Base-by-base conservation (phyloP, 1,140 invertebrate species). In the Metaphire vulgaris region DNA sequence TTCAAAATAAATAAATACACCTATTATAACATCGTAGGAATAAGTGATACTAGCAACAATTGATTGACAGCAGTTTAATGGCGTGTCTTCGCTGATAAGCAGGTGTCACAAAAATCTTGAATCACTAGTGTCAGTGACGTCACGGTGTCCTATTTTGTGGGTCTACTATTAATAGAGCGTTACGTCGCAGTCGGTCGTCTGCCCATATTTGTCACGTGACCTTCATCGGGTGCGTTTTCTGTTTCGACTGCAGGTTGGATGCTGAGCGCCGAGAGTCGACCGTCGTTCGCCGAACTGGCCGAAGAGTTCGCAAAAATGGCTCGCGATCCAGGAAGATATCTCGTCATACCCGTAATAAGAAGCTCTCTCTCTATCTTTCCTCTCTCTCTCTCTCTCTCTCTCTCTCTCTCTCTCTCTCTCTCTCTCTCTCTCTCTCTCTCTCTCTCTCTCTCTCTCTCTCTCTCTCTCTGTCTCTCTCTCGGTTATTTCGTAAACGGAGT, bases 221-320 rank as follows among this genome's bases (percentile, higher is more conserved):
- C n/a, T n/a, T n/a, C n/a, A n/a, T n/a, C n/a, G n/a, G n/a, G n/a
- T n/a, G n/a, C n/a, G n/a, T n/a, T n/a, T n/a, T n/a, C n/a, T n/a
- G n/a, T n/a, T n/a, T n/a, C n/a, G n/a, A n/a, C n/a, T n/a, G n/a
- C 66, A 88, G 88, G 88, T 83, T 99, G 97, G 97, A 94, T 98
- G 91, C 86, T 97, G 69, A 94, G 98, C 83, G 93, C 96, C 0
- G 95, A 98, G 79, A 92, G 92, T 79, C 88, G 97, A 74, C 97
- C 97, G 0, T 91, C 91, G 21, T 99, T 99, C 83, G 92, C 92
- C 81, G 93, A 98, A 83, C 85, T 99, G 14, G 92, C 93, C 0
- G 93, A 96, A 66, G 94, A 95, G 70, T 99, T 99, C 86, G 92
- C 93, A 0, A 96, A 97, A 83, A 98, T 98, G 92, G 92, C 95